Evolutionary conservation across 2,888 invertebrate species (phyloP).

Genomic region (Polylopha cassiicola): DNA sequence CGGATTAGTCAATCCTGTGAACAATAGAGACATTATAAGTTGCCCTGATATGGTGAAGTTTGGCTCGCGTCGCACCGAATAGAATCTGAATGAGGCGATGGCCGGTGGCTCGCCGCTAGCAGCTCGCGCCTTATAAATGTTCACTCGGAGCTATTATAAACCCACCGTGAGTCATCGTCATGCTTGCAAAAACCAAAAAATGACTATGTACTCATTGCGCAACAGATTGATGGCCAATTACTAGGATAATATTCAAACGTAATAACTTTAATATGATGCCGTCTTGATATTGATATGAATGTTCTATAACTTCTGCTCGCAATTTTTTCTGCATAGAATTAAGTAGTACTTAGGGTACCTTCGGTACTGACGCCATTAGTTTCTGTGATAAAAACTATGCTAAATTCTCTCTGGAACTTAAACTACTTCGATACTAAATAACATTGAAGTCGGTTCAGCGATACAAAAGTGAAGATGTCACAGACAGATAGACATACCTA

Average conservation of each 20-base stretch:
- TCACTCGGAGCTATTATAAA: conserved; percentile 43
- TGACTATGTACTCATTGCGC: conserved; percentile 34
- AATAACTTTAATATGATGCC: conserved; percentile 3
- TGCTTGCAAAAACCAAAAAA: conserved; percentile 43
- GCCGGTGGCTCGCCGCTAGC: conserved; percentile 32
- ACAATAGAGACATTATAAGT: conserved; percentile 71
- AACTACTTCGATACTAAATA: too few species aligned
- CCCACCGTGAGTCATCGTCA: conserved; percentile 47
- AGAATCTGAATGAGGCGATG: conserved; percentile 65
- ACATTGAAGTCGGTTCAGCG: too few species aligned
- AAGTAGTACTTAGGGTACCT: too few species aligned
- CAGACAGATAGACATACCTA: too few species aligned
- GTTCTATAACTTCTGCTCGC: too few species aligned
- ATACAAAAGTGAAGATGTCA: too few species aligned
- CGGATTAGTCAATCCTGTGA: conserved; percentile 54
- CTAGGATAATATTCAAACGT: conserved; percentile 17
- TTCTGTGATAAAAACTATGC: too few species aligned
- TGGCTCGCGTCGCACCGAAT: conserved; percentile 47
- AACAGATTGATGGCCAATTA: conserved; percentile 29
- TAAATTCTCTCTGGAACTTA: too few species aligned
- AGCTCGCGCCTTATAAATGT: conserved; percentile 42
- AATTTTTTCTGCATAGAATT: too few species aligned
- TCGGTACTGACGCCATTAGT: too few species aligned
- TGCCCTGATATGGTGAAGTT: conserved; percentile 65
- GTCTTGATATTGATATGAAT: conserved; percentile 2